Conservation (phyloP, 2,888 invertebrate genomes). For the Cataglyphis albicans region DNA sequence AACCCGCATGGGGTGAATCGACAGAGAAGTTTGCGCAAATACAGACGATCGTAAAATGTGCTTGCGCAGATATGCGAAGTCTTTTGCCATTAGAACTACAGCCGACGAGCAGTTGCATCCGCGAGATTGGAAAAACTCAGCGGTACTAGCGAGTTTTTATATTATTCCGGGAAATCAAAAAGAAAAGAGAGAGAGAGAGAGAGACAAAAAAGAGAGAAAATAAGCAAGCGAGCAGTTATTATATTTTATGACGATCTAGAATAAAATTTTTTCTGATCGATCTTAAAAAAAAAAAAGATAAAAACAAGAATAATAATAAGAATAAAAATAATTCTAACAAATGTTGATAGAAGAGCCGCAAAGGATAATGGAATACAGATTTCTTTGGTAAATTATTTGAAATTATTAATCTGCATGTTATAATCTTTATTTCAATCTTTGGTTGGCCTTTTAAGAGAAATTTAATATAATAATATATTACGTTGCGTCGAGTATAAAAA, state of each 20-base stretch:
- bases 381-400: not conserved
- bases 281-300: too few species aligned
- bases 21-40: conserved; percentile 39
- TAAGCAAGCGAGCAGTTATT: not conserved
- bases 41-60: conserved; percentile 43
- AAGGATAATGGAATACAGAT: not conserved
- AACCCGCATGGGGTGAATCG: conserved; percentile 47
- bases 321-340: not conserved
- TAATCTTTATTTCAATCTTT: not conserved
- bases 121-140: conserved; percentile 32
- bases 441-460: not conserved
- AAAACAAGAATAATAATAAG: not conserved
- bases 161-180: conserved; percentile 33
- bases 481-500: not conserved
- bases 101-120: not conserved
- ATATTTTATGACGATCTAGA: not conserved
- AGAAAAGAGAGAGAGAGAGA: not conserved
- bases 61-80: conserved; percentile 18
- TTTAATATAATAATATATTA: not conserved
- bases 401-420: not conserved
- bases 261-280: not conserved
- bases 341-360: not conserved
- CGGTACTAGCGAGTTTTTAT: conserved; percentile 14
- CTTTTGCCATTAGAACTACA: conserved; percentile 25
- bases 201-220: not conserved